Evolutionary conservation across 2,888 invertebrate species (phyloP), one percentile per base, ranked within the genome.

Genomic region (Phaedon cochleariae): DNA sequence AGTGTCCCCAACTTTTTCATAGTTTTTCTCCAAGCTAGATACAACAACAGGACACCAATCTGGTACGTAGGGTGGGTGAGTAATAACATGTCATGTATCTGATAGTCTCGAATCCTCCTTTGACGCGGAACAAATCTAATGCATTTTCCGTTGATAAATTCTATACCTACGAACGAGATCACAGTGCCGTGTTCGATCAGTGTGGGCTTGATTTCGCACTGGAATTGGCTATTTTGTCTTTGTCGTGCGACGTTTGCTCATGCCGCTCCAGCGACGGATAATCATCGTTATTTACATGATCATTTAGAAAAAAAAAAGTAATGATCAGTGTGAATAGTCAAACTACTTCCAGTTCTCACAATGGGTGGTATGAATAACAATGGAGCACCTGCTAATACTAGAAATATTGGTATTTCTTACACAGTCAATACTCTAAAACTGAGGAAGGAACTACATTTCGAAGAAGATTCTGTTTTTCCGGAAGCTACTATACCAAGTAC

Each of bases 91-190:
- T 34, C 31, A 10, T 5, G 26, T 26, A 26, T 26, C 26, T 3
- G 4, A 7, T 9, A 5, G 31, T 34, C 31, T 10, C 10, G 9
- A 10, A 34, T 7, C 10, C 6, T 4, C 10, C 6, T 34, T 10
- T 9, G 31, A 34, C 31, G 31, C 9, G 10, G 31, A 34, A 34
- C 6, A 34, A 34, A 34, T 34, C 6, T 10, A 10, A 34, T 34
- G 10, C 10, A 5, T 58, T 45, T 10, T 21, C 22, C 57, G 29
- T 31, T 48, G 53, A 26, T 53, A 48, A 62, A 62, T 62, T 54
- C 61, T 46, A 62, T 54, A 54, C 61, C 46, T 45, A 26, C 31
- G 37, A 54, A 62, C 48, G 46, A 55, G 61, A 62, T 62, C 45
- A 26, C 46, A 26, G 61, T 20, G 26, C 34, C 34, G 21, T 60